Evolutionary conservation across 2,797 vertebrate species (phyloP), one percentile per base, ranked within the genome.

Genomic region (Mergus octosetaceus): DNA sequence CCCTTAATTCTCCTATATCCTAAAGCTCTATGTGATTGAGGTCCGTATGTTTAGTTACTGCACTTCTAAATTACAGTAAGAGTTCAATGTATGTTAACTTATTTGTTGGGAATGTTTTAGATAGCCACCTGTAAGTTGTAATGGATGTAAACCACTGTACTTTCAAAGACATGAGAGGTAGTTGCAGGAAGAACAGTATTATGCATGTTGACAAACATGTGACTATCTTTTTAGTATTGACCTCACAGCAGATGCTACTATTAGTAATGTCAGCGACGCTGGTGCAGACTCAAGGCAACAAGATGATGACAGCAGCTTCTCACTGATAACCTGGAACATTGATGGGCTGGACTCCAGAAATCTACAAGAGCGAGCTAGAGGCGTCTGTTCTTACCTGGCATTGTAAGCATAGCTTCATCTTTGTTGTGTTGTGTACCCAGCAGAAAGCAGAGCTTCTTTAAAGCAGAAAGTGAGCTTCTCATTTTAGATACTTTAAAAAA

Each of bases 281-380:
- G 36, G 13, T 15, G 84, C 43, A 94, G 64, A 97, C 94, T n/a
- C 6, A 1, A 47, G 21, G n/a, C 87, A 84, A 39, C 97, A 98
- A 60, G 97, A 98, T 68, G 98, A 99, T 14, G 98, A 98, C 22
- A 92, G 97, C 57, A 98, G 96, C 60, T 98, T 99, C 85, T 99
- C 98, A 0, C 78, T 99, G 75, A 97, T 99, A 85, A 98, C 99
- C 65, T 99, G 99, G 99, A 99, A 99, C 21, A 97, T 99, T 57
- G 99, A 99, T 70, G 99, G 99, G 41, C 97, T 99, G 71, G 99
- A 99, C 90, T 82, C 93, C 13, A 97, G 97, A 92, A 98, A 98
- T 93, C 89, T 99, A 22, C 94, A 47, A 20, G 99, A 99, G 85
- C 98, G 99, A 11, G 98, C 98, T 74, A 98, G 97, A 93, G 98